These are phyloP conservation scores for Hemicordylus capensis DNA, from an alignment of 2,113 vertebrate species.

Conservation along the genomic window DNA sequence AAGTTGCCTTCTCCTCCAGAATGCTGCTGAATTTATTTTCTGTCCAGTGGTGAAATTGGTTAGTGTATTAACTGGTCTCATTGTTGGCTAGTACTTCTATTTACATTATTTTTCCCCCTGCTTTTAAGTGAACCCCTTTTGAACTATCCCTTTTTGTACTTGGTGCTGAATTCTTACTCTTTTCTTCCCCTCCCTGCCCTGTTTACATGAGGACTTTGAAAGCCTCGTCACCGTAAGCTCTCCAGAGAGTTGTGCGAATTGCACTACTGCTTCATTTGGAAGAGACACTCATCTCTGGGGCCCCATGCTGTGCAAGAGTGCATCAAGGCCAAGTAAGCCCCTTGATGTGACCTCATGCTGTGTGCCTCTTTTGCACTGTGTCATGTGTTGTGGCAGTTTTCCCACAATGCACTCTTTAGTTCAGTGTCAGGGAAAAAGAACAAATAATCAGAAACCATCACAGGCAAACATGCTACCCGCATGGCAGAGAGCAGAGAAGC, in stretches of 20 bases:
- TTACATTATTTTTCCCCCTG: conserved; percentile 52
- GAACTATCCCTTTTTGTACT: conserved; percentile 76
- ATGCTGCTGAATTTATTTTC: not conserved
- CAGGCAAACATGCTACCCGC: conserved; percentile 78
- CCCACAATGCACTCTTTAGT: conserved; percentile 88
- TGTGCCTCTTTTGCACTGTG: conserved; percentile 83
- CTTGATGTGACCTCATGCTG: conserved; percentile 85
- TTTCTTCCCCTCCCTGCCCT: conserved; percentile 69
- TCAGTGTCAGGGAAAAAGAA: conserved; percentile 74
- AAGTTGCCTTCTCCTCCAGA: not conserved
- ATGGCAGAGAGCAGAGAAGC: conserved; percentile 56
- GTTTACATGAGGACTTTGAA: conserved; percentile 77
- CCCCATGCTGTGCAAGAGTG: conserved; percentile 83
- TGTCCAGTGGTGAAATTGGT: conserved; percentile 21
- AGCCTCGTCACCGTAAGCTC: conserved; percentile 73
- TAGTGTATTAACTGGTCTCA: conserved; percentile 30
- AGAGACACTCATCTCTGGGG: conserved; percentile 79
- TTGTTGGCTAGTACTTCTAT: conserved; percentile 71
- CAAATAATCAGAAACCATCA: conserved; percentile 79
- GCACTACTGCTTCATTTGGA: conserved; percentile 79
- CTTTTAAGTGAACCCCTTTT: conserved; percentile 74
- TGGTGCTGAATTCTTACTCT: conserved; percentile 69
- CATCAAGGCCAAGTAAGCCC: conserved; percentile 85
- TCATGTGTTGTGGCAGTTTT: conserved; percentile 83
- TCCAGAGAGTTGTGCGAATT: conserved; percentile 83